Conservation (phyloP, 2,888 invertebrate species). For the Atethmia centrago region DNA sequence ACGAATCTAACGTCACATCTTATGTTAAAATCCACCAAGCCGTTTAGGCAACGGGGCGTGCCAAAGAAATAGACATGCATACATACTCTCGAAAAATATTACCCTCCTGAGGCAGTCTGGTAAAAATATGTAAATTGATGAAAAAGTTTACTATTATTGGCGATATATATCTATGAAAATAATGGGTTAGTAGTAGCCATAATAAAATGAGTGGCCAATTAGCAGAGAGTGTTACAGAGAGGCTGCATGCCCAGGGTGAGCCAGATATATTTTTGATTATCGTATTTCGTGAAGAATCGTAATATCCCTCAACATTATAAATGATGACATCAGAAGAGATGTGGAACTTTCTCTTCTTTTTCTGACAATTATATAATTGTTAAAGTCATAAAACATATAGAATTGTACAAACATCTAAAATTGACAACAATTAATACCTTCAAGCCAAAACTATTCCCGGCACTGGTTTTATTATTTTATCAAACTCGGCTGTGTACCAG, state of each 20-base stretch:
- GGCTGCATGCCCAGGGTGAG: too few species aligned
- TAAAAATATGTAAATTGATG: background rate
- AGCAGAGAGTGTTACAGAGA: background rate
- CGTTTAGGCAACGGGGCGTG: too few species aligned
- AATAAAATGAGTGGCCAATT: background rate
- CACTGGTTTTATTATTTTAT: background rate
- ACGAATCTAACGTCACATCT: too few species aligned
- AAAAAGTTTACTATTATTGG: background rate
- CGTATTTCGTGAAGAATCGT: background rate
- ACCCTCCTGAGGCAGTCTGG: too few species aligned
- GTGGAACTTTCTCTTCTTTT: too few species aligned
- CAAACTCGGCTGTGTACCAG: background rate
- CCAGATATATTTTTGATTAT: background rate
- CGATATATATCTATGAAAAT: background rate
- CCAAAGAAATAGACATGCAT: too few species aligned
- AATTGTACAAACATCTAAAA: background rate
- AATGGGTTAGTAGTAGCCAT: too few species aligned
- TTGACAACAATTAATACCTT: background rate
- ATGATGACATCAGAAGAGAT: background rate
- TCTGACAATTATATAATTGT: background rate
- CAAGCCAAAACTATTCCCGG: background rate
- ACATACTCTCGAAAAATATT: too few species aligned
- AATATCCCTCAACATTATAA: too few species aligned
- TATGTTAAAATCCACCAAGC: too few species aligned
- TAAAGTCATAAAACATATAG: background rate